Conservation (phyloP, 2,113 vertebrate genomes). For the Cheirogaleus medius region DNA sequence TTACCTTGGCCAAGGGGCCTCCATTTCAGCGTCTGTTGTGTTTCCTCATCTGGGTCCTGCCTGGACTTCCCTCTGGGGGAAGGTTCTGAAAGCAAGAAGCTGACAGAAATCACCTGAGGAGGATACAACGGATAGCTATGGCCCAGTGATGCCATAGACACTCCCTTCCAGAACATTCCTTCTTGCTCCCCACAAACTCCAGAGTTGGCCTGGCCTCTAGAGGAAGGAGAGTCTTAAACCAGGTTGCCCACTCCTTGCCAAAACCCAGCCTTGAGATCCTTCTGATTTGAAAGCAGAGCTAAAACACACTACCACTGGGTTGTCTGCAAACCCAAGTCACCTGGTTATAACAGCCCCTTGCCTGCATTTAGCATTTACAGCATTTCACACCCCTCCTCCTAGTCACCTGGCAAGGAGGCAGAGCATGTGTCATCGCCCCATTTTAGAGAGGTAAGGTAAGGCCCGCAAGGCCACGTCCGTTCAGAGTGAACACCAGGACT, state of each 20-base stretch:
- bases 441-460: not conserved
- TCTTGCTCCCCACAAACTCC: not conserved
- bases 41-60: not conserved
- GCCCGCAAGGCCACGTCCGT: rapidly evolving
- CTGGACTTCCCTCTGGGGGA: not conserved
- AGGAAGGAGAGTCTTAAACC: not conserved
- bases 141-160: not conserved
- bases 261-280: not conserved
- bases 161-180: not conserved
- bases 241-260: not conserved
- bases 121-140: not conserved
- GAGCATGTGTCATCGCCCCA: not conserved
- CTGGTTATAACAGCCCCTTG: too few species aligned
- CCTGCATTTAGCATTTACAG: rapidly evolving
- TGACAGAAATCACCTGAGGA: not conserved
- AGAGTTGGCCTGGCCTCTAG: not conserved
- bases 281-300: not conserved
- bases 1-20: not conserved
- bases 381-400: not conserved
- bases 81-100: not conserved
- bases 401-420: not conserved
- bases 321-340: not conserved
- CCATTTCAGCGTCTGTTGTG: not conserved
- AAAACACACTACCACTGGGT: not conserved
- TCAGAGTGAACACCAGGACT: not conserved